Evolutionary conservation across 2,888 invertebrate genomes (phyloP), one percentile per base, ranked within the genome.

Genomic region (Enoplolaimus lenunculus): DNA sequence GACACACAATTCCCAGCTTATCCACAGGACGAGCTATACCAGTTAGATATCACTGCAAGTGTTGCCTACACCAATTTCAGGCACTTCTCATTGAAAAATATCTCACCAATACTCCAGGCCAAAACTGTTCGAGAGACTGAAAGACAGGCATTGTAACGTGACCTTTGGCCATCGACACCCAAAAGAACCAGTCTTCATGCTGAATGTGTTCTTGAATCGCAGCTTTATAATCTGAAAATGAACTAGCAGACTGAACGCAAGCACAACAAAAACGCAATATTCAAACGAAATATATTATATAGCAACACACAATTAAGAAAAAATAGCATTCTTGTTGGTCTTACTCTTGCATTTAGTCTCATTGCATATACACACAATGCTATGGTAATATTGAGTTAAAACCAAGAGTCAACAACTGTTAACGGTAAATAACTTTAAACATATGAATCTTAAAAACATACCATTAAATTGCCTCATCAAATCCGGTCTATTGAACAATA

Each of bases 141-240:
- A 97, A 98, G n/a, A 97, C 90, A 0, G 97, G 95, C 76, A 94
- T 83, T 0, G 95, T 93, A 2, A 97, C 90, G 79, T 91, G 90
- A 0, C 92, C 97, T 77, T 93, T 90, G 65, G 89, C 87, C 97
- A 98, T 98, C n/a, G 93, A 90, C 0, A 93, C 97, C 97, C 97
- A 98, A 77, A 97, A 87, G 80, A 94, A 93, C 97, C 98, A 99
- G 81, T 98, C 95, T 76, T 93, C 94, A 77, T 90, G 88, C 77
- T 91, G 89, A 77, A 97, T 75, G 75, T 84, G 80, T 71, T 81
- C 80, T 71, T 84, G 82, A 68, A 85, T 82, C 0, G 82, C 76
- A 26, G 76, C 75, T 35, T 81, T 79, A 76, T 83, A 84, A 68
- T 81, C 85, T 84, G 75, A 57, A 74, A 70, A n/a, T n/a, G n/a